Evolutionary conservation across 2,888 invertebrate genomes (phyloP).

Genomic region (Crepidodera aurea): DNA sequence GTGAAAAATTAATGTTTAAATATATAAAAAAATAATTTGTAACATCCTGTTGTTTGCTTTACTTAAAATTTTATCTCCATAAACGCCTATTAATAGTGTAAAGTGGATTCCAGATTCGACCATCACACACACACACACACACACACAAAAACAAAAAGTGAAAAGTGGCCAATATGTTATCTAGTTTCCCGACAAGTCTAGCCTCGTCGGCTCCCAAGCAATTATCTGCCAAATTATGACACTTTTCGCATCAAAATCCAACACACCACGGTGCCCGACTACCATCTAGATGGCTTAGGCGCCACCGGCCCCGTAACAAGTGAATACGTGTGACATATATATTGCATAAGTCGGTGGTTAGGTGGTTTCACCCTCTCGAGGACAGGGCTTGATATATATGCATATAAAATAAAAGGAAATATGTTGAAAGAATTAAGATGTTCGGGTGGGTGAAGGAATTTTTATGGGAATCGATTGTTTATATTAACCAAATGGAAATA

Average conservation of each 20-base stretch:
- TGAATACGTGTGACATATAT: slow-evolving; percentile 36
- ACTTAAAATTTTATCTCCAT: too few relatives aligned
- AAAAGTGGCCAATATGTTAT: slow-evolving; percentile 54
- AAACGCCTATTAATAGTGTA: not conserved
- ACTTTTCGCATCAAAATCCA: slow-evolving; percentile 47
- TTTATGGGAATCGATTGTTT: not conserved
- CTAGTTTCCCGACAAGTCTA: slow-evolving; percentile 49
- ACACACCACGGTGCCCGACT: slow-evolving; percentile 30
- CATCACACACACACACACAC: not conserved
- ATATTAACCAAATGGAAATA: not conserved
- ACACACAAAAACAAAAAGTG: slow-evolving; percentile 16
- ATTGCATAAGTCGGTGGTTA: slow-evolving; percentile 27
- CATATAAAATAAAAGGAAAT: slow-evolving; percentile 14
- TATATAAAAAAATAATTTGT: too few relatives aligned
- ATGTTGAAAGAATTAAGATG: slow-evolving; percentile 1
- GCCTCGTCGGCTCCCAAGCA: slow-evolving; percentile 57
- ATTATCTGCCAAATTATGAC: slow-evolving; percentile 59
- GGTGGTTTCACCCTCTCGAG: slow-evolving; percentile 22
- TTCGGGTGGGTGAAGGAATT: not conserved
- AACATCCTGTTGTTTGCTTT: not conserved
- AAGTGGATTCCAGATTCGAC: not conserved
- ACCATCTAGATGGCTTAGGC: slow-evolving; percentile 42
- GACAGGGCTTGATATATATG: slow-evolving; percentile 11
- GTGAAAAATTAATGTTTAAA: too few relatives aligned
- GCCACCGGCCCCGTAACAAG: slow-evolving; percentile 41